Evolutionary conservation across 1,140 invertebrate species (phyloP).

Genomic region (Mamestra configurata): DNA sequence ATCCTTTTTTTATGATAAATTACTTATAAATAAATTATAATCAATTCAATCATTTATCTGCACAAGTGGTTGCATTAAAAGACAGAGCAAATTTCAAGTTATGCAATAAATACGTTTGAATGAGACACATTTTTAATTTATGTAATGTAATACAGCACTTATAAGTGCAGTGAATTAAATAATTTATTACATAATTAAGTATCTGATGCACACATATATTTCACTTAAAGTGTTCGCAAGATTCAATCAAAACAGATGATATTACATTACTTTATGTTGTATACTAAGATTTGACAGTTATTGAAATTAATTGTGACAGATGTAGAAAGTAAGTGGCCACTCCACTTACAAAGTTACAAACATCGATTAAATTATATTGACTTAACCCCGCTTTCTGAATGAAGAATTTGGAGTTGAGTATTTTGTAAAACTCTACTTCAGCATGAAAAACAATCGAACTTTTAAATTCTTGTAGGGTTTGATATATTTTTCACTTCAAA

Average conservation of each 20-base stretch:
- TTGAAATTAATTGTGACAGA: not conserved
- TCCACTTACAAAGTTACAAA: not conserved
- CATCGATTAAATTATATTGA: not conserved
- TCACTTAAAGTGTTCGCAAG: not conserved
- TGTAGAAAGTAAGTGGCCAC: not conserved
- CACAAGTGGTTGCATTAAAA: not conserved
- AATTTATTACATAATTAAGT: not conserved
- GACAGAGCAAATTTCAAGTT: not conserved
- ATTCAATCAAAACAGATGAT: not conserved
- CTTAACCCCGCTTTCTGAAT: too few species aligned
- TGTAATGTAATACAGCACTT: slow-evolving; percentile 6
- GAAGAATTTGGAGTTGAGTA: too few species aligned
- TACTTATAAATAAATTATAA: not conserved
- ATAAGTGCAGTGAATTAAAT: not conserved
- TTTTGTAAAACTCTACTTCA: too few species aligned
- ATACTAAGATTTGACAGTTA: not conserved
- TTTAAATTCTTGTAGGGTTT: too few species aligned
- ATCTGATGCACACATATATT: not conserved
- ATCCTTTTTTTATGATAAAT: not conserved
- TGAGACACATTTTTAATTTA: not conserved
- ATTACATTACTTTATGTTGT: not conserved
- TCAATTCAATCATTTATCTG: not conserved
- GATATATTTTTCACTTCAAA: too few species aligned
- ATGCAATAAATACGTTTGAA: slow-evolving; percentile 11
- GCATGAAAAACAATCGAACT: too few species aligned